These are phyloP conservation scores for Pyralis farinalis DNA, from an alignment of 2,888 invertebrate genomes.

Conservation along the genomic window DNA sequence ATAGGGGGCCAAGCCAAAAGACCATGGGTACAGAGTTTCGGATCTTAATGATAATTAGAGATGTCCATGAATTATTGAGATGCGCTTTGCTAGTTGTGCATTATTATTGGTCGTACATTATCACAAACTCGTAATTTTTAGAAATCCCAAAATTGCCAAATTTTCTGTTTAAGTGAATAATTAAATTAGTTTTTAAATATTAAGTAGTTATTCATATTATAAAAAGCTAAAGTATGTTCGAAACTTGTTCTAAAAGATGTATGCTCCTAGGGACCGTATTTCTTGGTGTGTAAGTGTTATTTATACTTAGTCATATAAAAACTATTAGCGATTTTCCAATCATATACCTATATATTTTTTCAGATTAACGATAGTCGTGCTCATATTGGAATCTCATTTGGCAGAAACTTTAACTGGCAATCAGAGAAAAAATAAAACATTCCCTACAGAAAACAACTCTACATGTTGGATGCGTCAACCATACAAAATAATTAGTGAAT, in stretches of 20 bases:
- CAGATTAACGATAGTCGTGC: slow-evolving; percentile 89
- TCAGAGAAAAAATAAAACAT: slow-evolving; percentile 82
- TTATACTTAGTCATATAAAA: neutral
- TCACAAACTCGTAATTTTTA: too few species aligned
- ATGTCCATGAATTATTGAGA: too few species aligned
- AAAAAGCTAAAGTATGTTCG: too few species aligned
- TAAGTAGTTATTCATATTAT: too few species aligned
- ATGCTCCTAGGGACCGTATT: slow-evolving; percentile 90
- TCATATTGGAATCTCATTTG: slow-evolving; percentile 89
- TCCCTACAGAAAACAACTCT: slow-evolving; percentile 88
- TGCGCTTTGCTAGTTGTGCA: too few species aligned
- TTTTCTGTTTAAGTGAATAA: too few species aligned
- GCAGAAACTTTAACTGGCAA: slow-evolving; percentile 79
- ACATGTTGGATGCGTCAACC: slow-evolving; percentile 88
- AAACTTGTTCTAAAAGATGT: slow-evolving; percentile 91
- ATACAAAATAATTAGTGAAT: slow-evolving; percentile 86
- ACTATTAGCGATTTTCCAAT: neutral
- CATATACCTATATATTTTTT: slow-evolving; percentile 43
- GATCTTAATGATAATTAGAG: too few species aligned
- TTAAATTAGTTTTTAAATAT: too few species aligned
- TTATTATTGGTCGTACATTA: too few species aligned
- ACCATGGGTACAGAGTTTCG: too few species aligned
- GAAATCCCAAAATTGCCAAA: too few species aligned
- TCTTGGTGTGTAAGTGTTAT: slow-evolving; percentile 85
- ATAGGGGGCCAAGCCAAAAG: too few species aligned